These are phyloP conservation scores for Hirtodrosophila cameraria DNA, from an alignment of 2,888 invertebrate genomes.

Conservation along the genomic window DNA sequence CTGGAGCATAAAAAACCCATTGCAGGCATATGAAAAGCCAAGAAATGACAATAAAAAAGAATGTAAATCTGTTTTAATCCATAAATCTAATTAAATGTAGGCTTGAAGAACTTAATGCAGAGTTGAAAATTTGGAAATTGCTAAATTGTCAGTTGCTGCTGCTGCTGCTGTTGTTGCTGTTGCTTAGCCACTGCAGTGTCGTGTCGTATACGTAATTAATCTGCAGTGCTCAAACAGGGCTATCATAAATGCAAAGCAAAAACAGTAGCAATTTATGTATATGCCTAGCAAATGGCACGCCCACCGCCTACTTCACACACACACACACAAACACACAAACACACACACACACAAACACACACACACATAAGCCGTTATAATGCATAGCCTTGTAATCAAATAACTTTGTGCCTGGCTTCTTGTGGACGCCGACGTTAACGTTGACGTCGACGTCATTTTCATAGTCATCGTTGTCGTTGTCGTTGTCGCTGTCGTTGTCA, in stretches of 20 bases:
- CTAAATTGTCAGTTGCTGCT: no score
- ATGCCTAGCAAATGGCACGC: neutral
- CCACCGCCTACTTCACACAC: conserved; percentile 8
- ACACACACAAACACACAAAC: neutral
- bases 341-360: no score
- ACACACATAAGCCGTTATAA: conserved; percentile 20
- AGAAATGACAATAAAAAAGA: no score
- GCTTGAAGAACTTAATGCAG: no score
- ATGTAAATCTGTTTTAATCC: no score
- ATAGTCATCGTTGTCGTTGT: conserved; percentile 1
- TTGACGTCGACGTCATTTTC: conserved; percentile 1
- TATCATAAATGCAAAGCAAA: conserved; percentile 50
- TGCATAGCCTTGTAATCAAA: conserved; percentile 59
- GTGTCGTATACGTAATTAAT: conserved; percentile 53
- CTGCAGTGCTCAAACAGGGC: conserved; percentile 39
- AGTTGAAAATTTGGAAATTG: no score
- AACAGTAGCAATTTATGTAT: conserved; percentile 41
- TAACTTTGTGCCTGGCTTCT: conserved; percentile 49
- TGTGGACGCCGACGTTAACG: no score
- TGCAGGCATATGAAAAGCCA: no score
- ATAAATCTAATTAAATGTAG: no score
- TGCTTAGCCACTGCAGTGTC: no score
- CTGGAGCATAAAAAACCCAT: no score
- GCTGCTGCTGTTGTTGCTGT: no score
- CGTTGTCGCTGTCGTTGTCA: conserved; percentile 1